These are phyloP conservation scores for Meta bourneti DNA, from an alignment of 2,888 invertebrate species.

Conservation along the genomic window DNA sequence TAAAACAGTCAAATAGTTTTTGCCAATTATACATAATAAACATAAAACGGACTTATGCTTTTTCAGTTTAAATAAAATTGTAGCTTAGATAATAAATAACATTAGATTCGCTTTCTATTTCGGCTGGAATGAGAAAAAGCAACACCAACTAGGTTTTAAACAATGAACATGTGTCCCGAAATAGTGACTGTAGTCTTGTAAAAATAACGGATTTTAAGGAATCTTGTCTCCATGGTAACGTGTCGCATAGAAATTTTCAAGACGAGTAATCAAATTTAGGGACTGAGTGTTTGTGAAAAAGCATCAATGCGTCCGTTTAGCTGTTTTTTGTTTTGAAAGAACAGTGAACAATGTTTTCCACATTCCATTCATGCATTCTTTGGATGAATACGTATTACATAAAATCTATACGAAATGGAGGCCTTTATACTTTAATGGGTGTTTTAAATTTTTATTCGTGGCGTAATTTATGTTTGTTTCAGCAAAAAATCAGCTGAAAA, in stretches of 20 bases:
- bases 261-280: not conserved
- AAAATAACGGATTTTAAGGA: not conserved
- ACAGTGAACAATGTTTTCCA: not conserved
- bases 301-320: not conserved
- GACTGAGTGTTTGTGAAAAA: not conserved
- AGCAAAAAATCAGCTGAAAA: not conserved
- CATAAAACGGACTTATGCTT: too few species aligned
- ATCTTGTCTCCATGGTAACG: not conserved
- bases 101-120: too few species aligned
- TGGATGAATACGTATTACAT: not conserved
- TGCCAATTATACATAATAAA: too few species aligned
- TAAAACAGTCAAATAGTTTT: too few species aligned
- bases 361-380: not conserved
- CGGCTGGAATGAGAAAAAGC: not conserved
- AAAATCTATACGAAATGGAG: not conserved
- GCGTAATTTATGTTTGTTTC: not conserved
- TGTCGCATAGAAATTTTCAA: not conserved
- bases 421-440: not conserved
- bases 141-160: not conserved
- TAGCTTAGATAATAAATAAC: too few species aligned
- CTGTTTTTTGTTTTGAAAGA: not conserved
- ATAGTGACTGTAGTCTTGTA: not conserved
- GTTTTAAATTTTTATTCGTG: not conserved
- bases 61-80: too few species aligned
- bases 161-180: not conserved